These are phyloP conservation scores for Cylas formicarius DNA, from an alignment of 1,140 invertebrate species.

Conservation along the genomic window DNA sequence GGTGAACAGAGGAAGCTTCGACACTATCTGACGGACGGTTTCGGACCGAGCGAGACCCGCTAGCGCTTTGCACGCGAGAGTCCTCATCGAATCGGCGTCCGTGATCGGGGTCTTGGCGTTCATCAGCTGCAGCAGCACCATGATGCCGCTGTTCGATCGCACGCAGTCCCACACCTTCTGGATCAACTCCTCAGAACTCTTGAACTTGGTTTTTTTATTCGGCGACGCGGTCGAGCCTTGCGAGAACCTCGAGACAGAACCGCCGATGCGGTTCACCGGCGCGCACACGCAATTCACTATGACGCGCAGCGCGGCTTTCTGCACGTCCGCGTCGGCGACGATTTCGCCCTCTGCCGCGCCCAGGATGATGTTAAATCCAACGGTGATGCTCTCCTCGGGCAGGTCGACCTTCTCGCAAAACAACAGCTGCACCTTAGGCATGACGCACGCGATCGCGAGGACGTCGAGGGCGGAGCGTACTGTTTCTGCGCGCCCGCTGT, in stretches of 20 bases:
- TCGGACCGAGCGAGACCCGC: slow-evolving; percentile 86
- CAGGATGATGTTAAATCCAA: slow-evolving; percentile 68
- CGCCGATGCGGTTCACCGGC: slow-evolving; percentile 67
- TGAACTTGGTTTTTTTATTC: slow-evolving; percentile 65
- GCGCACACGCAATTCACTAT: slow-evolving; percentile 91
- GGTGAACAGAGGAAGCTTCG: slow-evolving; percentile 91
- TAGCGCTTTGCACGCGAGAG: slow-evolving; percentile 84
- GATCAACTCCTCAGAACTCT: slow-evolving; percentile 77
- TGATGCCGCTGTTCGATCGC: slow-evolving; percentile 91
- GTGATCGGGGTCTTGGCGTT: slow-evolving; percentile 90
- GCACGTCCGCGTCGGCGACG: slow-evolving; percentile 80
- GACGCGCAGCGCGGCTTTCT: slow-evolving; percentile 80
- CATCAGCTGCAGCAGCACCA: slow-evolving; percentile 80
- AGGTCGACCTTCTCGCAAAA: slow-evolving; percentile 73
- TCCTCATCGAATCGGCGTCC: slow-evolving; percentile 90
- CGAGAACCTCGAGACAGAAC: slow-evolving; percentile 58
- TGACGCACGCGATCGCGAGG: slow-evolving; percentile 80
- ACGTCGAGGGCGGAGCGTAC: slow-evolving; percentile 84
- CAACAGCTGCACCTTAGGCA: slow-evolving; percentile 76
- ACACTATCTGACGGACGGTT: slow-evolving; percentile 89
- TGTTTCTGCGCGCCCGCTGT: slow-evolving; percentile 80
- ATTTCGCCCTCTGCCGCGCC: slow-evolving; percentile 87
- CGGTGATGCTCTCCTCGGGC: slow-evolving; percentile 64
- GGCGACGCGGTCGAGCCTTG: slow-evolving; percentile 48
- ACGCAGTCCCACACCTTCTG: slow-evolving; percentile 90